Percentiles rank a stretch among this genome's conserved stretches.
phyloP scores from a whole-genome alignment of 2,888 invertebrate genomes.

The Drosophila mercatorum region DNA sequence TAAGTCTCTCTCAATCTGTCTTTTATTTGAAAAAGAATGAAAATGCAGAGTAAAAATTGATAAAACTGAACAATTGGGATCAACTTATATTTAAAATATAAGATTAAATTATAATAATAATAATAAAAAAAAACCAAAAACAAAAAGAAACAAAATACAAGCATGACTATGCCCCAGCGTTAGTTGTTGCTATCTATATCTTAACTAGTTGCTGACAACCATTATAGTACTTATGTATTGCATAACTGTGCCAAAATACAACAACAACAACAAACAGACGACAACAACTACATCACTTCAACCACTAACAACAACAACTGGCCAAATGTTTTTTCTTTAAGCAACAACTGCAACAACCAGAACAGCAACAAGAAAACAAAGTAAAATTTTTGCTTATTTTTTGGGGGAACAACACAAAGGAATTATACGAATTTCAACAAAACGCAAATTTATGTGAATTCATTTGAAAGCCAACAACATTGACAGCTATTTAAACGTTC shows the following conservation, averaged over 20 bases:
- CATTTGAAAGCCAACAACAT: conserved; percentile 49
- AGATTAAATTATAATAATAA: conserved; percentile 79
- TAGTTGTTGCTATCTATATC: conserved; percentile 26
- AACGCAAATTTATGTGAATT: conserved; percentile 56
- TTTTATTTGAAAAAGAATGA: conserved; percentile 68
- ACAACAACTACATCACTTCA: conserved; percentile 28
- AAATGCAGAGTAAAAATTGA: conserved; percentile 77
- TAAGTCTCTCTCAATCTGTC: conserved; percentile 65
- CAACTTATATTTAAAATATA: conserved; percentile 85
- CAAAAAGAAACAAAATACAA: conserved; percentile 46
- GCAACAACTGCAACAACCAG: conserved; percentile 23
- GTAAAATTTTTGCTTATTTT: conserved; percentile 68
- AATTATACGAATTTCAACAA: conserved; percentile 83
- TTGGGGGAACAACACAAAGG: conserved; percentile 83
- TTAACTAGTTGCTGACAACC: conserved; percentile 13
- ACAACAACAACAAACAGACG: conserved; percentile 25
- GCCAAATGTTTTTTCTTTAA: conserved; percentile 57
- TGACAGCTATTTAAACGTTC: conserved; percentile 72
- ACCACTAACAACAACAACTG: conserved; percentile 41
- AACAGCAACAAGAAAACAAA: conserved; percentile 41
- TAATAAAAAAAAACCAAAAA: conserved; percentile 39
- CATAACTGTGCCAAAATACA: conserved; percentile 68
- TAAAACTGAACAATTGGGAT: conserved; percentile 85
- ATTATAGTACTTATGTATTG: conserved; percentile 37
- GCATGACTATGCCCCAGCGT: conserved; percentile 42